phyloP scores from a whole-genome alignment of 2,113 vertebrate genomes.

The Elaphurus davidianus region DNA sequence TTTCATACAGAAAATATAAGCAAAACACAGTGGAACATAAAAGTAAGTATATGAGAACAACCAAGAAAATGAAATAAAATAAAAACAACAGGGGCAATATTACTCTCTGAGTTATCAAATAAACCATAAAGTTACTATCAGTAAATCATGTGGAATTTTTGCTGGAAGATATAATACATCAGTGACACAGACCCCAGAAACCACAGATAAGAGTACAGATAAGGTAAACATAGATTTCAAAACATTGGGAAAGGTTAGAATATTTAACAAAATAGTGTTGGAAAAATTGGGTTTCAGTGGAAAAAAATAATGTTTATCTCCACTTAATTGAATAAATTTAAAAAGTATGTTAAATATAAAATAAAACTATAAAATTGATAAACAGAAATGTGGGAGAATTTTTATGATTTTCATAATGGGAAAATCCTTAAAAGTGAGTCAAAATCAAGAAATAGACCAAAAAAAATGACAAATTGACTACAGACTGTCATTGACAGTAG shows the following conservation, averaged over 20 bases:
- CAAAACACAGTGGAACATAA: not conserved
- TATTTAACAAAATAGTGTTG: not conserved
- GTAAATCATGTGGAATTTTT: not conserved
- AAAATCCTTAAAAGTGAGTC: not conserved
- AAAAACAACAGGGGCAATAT: not conserved
- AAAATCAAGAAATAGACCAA: not conserved
- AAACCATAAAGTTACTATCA: not conserved
- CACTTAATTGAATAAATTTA: not conserved
- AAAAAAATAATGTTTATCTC: not conserved
- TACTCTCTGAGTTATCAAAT: not conserved
- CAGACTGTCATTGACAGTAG: not conserved
- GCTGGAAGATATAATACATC: not conserved
- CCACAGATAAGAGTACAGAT: not conserved
- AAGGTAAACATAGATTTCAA: conserved; percentile 35
- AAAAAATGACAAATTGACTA: not conserved
- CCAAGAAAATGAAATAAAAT: conserved; percentile 29
- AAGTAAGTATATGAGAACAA: not conserved
- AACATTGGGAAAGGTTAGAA: not conserved
- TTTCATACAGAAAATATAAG: not conserved
- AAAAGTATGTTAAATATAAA: conserved; percentile 15
- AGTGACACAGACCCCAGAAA: not conserved
- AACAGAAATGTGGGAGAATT: not conserved
- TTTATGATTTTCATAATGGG: not conserved
- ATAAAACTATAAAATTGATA: not conserved
- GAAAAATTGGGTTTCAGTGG: not conserved